These are phyloP conservation scores for Eurypyga helias DNA, from an alignment of 2,113 vertebrate genomes.

Conservation along the genomic window DNA sequence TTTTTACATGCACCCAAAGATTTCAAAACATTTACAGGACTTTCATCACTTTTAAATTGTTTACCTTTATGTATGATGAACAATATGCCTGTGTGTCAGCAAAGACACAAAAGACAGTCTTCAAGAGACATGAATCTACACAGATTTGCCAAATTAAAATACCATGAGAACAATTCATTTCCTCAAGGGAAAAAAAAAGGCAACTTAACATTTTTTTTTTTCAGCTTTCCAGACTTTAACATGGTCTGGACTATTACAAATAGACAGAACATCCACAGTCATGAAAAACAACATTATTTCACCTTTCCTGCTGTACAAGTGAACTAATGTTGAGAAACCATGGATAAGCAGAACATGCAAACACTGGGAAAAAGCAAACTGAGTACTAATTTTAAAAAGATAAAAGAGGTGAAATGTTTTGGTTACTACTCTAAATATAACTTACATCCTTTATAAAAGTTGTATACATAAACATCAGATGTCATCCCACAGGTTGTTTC, in stretches of 20 bases:
- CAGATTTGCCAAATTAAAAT: neutral
- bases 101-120: neutral
- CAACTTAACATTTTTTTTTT: neutral
- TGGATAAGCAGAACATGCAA: fast-evolving
- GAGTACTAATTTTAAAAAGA: neutral
- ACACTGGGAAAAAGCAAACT: neutral
- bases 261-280: fast-evolving
- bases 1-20: neutral
- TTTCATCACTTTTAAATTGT: neutral
- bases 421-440: neutral
- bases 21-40: slow-evolving; percentile 19
- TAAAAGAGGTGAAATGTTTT: neutral
- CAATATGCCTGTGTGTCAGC: neutral
- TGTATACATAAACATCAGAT: neutral
- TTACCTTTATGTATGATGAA: neutral
- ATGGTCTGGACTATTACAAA: neutral
- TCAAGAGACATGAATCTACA: neutral
- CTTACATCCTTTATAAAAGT: neutral
- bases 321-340: neutral
- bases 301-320: neutral
- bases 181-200: neutral
- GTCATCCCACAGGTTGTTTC: neutral
- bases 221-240: neutral
- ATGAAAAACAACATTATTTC: neutral
- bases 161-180: neutral